Evolutionary conservation across 2,888 invertebrate genomes (phyloP).

Genomic region (Eilema depressum): DNA sequence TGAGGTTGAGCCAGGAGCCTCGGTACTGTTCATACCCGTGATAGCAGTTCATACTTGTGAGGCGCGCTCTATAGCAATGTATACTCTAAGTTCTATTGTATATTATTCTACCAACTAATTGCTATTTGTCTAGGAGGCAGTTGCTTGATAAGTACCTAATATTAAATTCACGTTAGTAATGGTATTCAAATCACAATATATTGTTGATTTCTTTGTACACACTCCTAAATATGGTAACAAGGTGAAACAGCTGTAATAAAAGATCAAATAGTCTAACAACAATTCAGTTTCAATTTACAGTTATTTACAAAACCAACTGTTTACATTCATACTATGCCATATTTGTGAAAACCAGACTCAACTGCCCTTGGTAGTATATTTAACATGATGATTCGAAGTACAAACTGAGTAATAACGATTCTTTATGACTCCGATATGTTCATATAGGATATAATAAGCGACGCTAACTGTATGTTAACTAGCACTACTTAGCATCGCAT

Average conservation of each 20-base stretch:
- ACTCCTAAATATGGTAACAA: constrained; percentile 2
- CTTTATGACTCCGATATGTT: constrained; percentile 78
- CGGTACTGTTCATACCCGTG: too few relatives aligned
- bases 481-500: constrained; percentile 63
- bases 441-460: constrained; percentile 70
- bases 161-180: not conserved
- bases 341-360: constrained; percentile 50
- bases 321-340: constrained; percentile 26
- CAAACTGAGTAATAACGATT: constrained; percentile 79
- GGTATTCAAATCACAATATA: not conserved
- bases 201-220: not conserved
- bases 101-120: too few relatives aligned
- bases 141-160: not conserved
- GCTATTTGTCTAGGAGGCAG: too few relatives aligned
- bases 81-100: too few relatives aligned
- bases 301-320: constrained; percentile 21
- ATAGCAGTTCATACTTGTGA: too few relatives aligned
- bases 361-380: constrained; percentile 76
- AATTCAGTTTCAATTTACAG: constrained; percentile 19
- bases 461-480: constrained; percentile 65
- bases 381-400: constrained; percentile 74
- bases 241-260: constrained; percentile 11
- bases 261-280: constrained; percentile 8
- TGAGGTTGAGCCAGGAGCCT: too few relatives aligned
- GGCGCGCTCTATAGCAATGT: too few relatives aligned